Evolutionary conservation across 2,797 vertebrate species (phyloP).

Genomic region (Premnoplex brunnescens): DNA sequence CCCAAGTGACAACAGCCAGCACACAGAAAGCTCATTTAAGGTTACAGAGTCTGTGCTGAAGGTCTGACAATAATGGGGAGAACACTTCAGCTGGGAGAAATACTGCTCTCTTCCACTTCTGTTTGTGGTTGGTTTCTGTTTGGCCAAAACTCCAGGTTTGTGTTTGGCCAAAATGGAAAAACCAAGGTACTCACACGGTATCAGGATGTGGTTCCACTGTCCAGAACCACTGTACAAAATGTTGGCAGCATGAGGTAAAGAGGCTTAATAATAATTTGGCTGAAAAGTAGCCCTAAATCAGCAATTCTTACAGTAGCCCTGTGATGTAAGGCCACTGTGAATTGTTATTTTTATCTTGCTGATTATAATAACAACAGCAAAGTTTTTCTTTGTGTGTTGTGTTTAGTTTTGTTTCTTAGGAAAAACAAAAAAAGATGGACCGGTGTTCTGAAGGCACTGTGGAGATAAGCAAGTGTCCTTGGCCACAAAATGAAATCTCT

Average conservation of each 20-base stretch:
- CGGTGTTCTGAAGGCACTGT: neutral
- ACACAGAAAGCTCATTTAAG: neutral
- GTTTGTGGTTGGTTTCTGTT: no score
- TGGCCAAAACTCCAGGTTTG: neutral
- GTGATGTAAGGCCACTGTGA: neutral
- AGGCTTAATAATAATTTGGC: neutral
- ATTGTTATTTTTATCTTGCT: neutral
- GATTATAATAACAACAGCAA: neutral
- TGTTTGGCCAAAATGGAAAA: neutral
- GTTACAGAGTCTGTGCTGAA: neutral
- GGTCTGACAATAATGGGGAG: neutral
- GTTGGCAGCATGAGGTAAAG: neutral
- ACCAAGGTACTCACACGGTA: neutral
- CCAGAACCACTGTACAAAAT: neutral
- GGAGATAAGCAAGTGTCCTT: neutral
- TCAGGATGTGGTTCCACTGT: neutral
- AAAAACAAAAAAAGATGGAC: neutral
- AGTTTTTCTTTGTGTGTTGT: neutral
- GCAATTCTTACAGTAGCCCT: neutral
- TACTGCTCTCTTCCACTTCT: neutral
- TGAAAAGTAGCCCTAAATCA: neutral
- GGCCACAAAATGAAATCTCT: neutral
- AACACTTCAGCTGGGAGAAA: neutral
- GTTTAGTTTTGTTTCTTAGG: neutral
- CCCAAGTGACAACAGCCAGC: neutral